phyloP scores from a whole-genome alignment of 2,113 vertebrate species.

The Leiothrix lutea region DNA sequence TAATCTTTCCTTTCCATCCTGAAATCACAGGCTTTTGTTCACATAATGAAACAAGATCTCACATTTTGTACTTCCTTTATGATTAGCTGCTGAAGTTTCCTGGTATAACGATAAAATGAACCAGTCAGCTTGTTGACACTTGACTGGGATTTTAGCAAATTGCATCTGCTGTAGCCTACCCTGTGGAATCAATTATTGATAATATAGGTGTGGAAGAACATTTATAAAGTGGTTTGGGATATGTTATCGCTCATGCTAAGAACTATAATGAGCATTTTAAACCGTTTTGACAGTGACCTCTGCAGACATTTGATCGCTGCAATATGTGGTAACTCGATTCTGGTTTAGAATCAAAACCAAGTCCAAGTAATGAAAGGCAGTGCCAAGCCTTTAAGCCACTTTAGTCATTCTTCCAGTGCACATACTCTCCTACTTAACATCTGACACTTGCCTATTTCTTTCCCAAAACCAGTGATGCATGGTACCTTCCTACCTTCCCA shows the following conservation, averaged over 20 bases:
- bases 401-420: background rate
- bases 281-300: constrained; percentile 23
- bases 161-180: background rate
- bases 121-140: constrained; percentile 51
- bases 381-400: background rate
- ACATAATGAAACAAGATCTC: background rate
- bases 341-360: background rate
- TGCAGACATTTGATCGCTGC: background rate
- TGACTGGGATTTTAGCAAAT: constrained; percentile 52
- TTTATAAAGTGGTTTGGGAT: constrained; percentile 17
- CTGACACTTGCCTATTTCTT: background rate
- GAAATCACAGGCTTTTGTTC: constrained; percentile 30
- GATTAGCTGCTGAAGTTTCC: constrained; percentile 21
- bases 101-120: constrained; percentile 4
- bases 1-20: background rate
- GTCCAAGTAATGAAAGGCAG: background rate
- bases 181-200: constrained; percentile 55
- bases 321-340: background rate
- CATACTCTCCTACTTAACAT: background rate
- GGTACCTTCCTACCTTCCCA: background rate
- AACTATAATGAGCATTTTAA: constrained; percentile 32
- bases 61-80: constrained; percentile 7
- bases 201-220: constrained; percentile 29
- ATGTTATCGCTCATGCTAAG: background rate
- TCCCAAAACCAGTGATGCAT: background rate